These are phyloP conservation scores for Xenotilapia caudafasciata DNA, from an alignment of 2,113 vertebrate species.

Conservation along the genomic window DNA sequence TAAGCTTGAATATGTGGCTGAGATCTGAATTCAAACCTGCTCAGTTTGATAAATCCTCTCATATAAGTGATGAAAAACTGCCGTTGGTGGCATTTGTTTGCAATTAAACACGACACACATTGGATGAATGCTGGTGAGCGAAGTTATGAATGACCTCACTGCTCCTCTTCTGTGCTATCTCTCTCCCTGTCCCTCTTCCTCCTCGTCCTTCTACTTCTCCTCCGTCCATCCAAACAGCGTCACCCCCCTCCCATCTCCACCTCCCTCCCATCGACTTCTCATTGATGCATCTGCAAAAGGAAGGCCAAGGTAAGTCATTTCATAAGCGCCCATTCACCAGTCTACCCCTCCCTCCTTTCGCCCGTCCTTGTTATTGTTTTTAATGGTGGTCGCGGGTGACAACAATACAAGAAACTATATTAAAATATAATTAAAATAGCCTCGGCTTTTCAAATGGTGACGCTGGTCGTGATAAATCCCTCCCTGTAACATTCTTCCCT, in stretches of 20 bases:
- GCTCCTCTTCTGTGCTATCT: slow-evolving; percentile 42
- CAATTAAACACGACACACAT: not conserved
- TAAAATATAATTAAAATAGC: not conserved
- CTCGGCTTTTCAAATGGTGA: not conserved
- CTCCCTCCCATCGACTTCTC: slow-evolving; percentile 93
- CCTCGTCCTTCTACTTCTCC: not conserved
- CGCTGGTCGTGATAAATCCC: not conserved
- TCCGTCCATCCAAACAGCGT: slow-evolving; percentile 74
- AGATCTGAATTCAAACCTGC: not conserved
- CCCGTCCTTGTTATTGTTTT: not conserved
- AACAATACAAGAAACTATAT: not conserved
- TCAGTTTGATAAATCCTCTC: not conserved
- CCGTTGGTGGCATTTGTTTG: not conserved
- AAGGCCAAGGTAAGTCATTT: slow-evolving; percentile 90
- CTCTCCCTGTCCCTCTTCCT: slow-evolving; percentile 8
- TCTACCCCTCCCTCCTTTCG: not conserved
- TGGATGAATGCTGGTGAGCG: not conserved
- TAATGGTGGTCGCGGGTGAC: not conserved
- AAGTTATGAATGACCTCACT: slow-evolving; percentile 29
- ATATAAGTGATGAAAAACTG: not conserved
- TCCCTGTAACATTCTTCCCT: not conserved
- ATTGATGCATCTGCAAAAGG: slow-evolving; percentile 97
- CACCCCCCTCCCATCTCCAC: slow-evolving; percentile 89
- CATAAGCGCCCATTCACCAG: slow-evolving; percentile 24
- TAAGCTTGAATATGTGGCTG: not conserved